Conservation (phyloP, 2,888 invertebrate species). For the Cinara cedri region DNA sequence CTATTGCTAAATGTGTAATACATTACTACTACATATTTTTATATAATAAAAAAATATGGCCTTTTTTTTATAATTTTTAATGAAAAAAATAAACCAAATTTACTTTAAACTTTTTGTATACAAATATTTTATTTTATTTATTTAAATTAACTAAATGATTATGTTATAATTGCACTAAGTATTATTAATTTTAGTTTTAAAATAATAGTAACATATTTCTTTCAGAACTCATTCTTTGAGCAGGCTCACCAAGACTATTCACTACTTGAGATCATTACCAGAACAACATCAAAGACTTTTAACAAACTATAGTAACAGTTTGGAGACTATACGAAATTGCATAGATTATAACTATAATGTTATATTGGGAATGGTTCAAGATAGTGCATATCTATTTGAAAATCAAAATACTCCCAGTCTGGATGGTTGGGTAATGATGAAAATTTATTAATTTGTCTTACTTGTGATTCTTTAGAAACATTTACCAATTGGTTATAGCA, state of each 20-base stretch:
- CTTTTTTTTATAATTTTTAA: too few relatives aligned
- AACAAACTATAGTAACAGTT: constrained; percentile 75
- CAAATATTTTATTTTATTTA: constrained; percentile 23
- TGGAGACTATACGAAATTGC: constrained; percentile 77
- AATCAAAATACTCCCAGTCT: constrained; percentile 62
- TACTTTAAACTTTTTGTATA: too few relatives aligned
- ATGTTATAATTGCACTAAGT: constrained; percentile 18
- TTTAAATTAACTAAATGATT: constrained; percentile 9
- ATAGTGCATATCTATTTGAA: constrained; percentile 84
- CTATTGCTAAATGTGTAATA: too few relatives aligned
- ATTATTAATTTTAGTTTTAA: constrained; percentile 60
- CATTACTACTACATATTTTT: too few relatives aligned
- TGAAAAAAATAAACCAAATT: too few relatives aligned
- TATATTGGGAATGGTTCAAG: constrained; percentile 74
- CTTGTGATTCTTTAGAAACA: neutral
- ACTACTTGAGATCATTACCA: constrained; percentile 76
- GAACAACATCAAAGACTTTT: constrained; percentile 77
- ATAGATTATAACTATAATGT: constrained; percentile 73
- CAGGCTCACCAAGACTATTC: constrained; percentile 78
- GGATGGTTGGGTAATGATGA: constrained; percentile 47
- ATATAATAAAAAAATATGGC: too few relatives aligned
- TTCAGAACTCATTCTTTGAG: constrained; percentile 76
- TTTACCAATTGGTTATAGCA: constrained; percentile 22
- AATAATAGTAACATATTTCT: too few relatives aligned
- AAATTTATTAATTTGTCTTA: neutral